Percentiles rank a stretch among this genome's conserved stretches.
These are phyloP conservation scores for Sialia sialis DNA, from an alignment of 2,113 vertebrate genomes.

Conservation along the genomic window DNA sequence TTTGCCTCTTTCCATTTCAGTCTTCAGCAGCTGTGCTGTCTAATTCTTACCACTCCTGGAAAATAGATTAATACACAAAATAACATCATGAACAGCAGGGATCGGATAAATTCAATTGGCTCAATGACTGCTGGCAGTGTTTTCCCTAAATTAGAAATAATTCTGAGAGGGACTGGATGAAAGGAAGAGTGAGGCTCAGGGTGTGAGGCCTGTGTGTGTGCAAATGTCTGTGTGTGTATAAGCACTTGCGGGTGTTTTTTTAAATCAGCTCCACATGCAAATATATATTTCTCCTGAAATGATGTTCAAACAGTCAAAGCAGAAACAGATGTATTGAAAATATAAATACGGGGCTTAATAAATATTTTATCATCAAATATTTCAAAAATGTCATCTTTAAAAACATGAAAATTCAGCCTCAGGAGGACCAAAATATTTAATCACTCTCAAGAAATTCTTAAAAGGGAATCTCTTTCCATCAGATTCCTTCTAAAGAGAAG, in stretches of 20 bases:
- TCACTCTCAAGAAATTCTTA: conserved; percentile 75
- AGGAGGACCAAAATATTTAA: conserved; percentile 77
- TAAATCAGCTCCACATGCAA: conserved; percentile 71
- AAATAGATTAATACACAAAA: conserved; percentile 19
- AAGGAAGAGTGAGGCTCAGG: not conserved
- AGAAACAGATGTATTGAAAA: conserved; percentile 77
- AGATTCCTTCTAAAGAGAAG: conserved; percentile 66
- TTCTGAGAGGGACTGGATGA: not conserved
- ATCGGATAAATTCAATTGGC: conserved; percentile 16
- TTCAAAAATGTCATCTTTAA: conserved; percentile 78
- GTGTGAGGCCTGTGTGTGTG: not conserved
- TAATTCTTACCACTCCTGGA: not conserved
- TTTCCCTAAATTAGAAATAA: not conserved
- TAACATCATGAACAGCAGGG: not conserved
- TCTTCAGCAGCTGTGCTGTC: not conserved
- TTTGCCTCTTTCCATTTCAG: not conserved
- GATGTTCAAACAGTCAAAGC: conserved; percentile 69
- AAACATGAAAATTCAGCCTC: conserved; percentile 76
- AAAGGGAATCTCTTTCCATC: conserved; percentile 70
- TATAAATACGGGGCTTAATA: conserved; percentile 73
- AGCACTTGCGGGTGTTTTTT: conserved; percentile 34
- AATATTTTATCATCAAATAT: conserved; percentile 81
- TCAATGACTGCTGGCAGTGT: not conserved
- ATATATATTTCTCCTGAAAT: conserved; percentile 75
- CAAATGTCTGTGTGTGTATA: not conserved